phyloP scores from a whole-genome alignment of 1,140 invertebrate genomes.

The Drosophila sp. region DNA sequence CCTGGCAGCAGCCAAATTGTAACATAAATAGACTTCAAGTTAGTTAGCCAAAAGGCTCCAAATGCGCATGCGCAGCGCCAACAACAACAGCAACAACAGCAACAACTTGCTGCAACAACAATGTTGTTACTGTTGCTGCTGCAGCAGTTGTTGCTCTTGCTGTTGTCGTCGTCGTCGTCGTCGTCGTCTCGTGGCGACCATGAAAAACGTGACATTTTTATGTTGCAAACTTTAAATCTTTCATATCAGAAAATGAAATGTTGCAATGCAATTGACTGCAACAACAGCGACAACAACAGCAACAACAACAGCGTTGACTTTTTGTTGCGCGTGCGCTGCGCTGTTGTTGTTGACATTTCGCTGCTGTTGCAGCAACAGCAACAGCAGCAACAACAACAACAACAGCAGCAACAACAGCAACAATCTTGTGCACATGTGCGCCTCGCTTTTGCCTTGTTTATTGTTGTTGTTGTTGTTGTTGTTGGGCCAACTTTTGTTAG shows the following conservation, averaged over 20 bases:
- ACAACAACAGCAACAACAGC: constrained; percentile 26
- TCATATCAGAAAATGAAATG: constrained; percentile 84
- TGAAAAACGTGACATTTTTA: constrained; percentile 85
- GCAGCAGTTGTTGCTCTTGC: constrained; percentile 22
- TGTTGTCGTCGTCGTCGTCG: constrained; percentile 35
- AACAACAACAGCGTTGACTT: constrained; percentile 57
- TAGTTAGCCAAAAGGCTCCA: constrained; percentile 59
- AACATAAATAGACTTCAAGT: constrained; percentile 81
- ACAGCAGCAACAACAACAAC: constrained; percentile 25
- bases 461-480: not conserved
- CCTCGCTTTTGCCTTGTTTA: constrained; percentile 31
- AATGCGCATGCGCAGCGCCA: constrained; percentile 52
- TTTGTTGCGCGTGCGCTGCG: constrained; percentile 53
- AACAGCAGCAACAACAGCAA: constrained; percentile 42
- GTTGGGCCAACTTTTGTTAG: not conserved
- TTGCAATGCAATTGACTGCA: constrained; percentile 81
- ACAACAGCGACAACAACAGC: constrained; percentile 59
- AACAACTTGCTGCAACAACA: constrained; percentile 52
- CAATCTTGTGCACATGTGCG: constrained; percentile 50
- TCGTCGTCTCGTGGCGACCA: constrained; percentile 80
- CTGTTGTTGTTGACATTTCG: constrained; percentile 54
- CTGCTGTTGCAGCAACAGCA: constrained; percentile 30
- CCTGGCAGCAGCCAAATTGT: constrained; percentile 80
- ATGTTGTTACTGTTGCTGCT: constrained; percentile 22
- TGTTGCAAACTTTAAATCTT: constrained; percentile 85